A percentile compares a stretch with the other conserved stretches of the same genome.
Conservation (phyloP, 2,113 vertebrate genomes). For the Oceanodroma tethys region DNA sequence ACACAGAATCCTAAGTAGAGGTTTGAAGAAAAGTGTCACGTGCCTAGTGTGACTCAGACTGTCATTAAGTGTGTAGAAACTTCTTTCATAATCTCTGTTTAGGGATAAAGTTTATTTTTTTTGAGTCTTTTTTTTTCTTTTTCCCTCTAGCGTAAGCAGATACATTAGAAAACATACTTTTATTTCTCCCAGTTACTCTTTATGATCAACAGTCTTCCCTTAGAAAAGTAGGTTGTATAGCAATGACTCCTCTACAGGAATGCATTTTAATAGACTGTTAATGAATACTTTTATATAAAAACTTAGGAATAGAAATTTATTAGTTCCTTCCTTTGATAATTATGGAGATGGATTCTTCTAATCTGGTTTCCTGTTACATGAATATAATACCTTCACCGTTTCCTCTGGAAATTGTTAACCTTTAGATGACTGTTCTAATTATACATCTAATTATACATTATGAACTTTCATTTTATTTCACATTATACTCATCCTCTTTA, state of each 20-base stretch:
- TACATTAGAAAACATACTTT: neutral
- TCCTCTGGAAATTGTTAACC: constrained; percentile 16
- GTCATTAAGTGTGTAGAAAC: neutral
- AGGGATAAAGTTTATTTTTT: neutral
- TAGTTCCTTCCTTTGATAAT: constrained; percentile 37
- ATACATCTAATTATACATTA: neutral
- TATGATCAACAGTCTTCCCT: neutral
- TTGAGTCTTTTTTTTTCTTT: no score
- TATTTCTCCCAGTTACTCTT: neutral
- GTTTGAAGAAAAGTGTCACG: neutral
- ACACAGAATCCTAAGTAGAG: neutral
- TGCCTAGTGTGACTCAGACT: neutral
- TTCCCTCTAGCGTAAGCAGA: neutral
- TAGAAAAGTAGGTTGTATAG: neutral
- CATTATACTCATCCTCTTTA: neutral
- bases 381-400: neutral
- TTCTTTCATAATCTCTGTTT: neutral
- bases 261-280: constrained; percentile 2
- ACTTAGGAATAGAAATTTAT: neutral
- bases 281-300: neutral
- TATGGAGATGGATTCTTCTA: neutral
- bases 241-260: neutral
- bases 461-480: neutral
- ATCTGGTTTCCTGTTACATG: constrained; percentile 8
- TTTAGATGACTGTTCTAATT: neutral